Evolutionary conservation across 2,888 invertebrate species (phyloP), one percentile per base, ranked within the genome.

Genomic region (Cephus sareptanus): DNA sequence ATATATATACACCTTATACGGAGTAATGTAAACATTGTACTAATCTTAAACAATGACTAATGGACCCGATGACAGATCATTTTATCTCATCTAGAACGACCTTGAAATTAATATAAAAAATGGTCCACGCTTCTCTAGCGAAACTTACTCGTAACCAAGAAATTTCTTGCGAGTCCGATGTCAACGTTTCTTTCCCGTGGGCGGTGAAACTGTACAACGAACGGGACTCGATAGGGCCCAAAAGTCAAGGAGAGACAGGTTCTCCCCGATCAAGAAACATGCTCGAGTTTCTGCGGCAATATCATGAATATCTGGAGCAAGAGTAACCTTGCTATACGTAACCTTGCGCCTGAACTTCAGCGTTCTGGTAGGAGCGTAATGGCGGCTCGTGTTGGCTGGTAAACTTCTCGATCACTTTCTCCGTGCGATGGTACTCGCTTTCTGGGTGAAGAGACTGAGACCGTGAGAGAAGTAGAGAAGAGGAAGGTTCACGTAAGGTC

Each of bases 311-410:
- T 85, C 84, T 86, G 81, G 84, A 87, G 82, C 85, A 84, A 78
- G 78, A 81, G 75, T 82, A 89, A 90, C 90, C 90, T 90, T 90
- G 89, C 86, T 83, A 37, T 74, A 81, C 86, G 85, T 90, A 90
- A 90, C 90, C 89, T 90, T 90, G 90, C 86, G 85, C 84, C 74
- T 89, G 89, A 90, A 90, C 88, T 89, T 89, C 85, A 83, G 75
- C 82, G 81, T 81, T 75, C 75, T 83, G 78, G 79, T 79, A 37
- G 30, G 69, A 31, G 69, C 75, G 76, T 35, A 69, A 76, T 77
- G 82, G 76, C 78, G 69, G 75, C 9, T 74, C 35, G 35, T 12
- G 34, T 33, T 23, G 71, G 4, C 31, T 34, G 71, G 23, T 13
- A 71, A 34, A 71, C 79, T 82, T 83, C 86, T 83, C 88, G 89